Percentiles rank a stretch among this genome's conserved stretches.
Conservation (phyloP, 1,140 invertebrate genomes). For the Ridgeia piscesae region DNA sequence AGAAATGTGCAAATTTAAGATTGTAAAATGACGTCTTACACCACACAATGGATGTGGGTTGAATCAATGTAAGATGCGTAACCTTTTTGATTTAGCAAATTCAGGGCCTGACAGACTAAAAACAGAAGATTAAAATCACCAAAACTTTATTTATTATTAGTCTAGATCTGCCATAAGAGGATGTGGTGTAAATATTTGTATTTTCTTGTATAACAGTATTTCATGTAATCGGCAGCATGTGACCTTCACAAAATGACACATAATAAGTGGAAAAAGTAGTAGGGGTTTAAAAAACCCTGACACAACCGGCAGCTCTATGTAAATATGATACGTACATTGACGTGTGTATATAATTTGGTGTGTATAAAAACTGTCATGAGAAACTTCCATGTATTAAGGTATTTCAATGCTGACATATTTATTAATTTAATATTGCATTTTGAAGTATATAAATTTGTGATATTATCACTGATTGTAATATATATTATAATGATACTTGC, state of each 20-base stretch:
- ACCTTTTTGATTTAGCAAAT: no score
- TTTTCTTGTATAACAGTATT: not conserved
- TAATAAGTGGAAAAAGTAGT: not conserved
- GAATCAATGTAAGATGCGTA: no score
- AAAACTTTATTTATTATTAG: not conserved
- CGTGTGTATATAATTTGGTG: not conserved
- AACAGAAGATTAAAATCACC: not conserved
- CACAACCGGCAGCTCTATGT: not conserved
- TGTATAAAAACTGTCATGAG: not conserved
- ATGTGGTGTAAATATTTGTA: not conserved
- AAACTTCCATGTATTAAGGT: not conserved
- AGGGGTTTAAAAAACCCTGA: not conserved
- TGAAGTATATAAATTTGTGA: not conserved
- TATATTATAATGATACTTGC: not conserved
- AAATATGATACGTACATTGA: not conserved
- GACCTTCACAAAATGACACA: not conserved
- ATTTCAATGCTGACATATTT: not conserved
- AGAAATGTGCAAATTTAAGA: no score
- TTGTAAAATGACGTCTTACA: no score
- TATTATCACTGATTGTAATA: not conserved
- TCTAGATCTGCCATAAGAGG: not conserved
- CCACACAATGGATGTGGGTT: no score
- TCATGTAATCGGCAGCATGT: not conserved
- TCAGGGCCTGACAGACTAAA: not conserved
- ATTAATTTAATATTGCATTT: not conserved